A percentile compares a stretch with the other conserved stretches of the same genome.
Conservation (phyloP, 2,888 invertebrate species). For the Peribatodes rhomboidaria region DNA sequence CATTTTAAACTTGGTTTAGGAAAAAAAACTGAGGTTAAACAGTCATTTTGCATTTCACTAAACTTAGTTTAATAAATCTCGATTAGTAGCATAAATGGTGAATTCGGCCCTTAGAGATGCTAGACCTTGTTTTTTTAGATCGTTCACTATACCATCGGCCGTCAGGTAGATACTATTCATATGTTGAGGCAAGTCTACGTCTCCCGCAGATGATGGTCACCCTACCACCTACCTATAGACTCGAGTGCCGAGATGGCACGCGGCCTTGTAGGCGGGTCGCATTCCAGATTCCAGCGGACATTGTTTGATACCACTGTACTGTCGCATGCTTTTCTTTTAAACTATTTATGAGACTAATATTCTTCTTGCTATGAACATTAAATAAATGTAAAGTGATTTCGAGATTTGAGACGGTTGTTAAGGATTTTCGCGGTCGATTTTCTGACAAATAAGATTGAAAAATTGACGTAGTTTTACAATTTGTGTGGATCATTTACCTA, state of each 20-base stretch:
- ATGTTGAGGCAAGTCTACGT: neutral
- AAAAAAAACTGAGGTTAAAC: no score
- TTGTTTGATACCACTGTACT: slow-evolving; percentile 66
- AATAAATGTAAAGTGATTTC: neutral
- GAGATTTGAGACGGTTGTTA: neutral
- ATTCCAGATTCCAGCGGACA: slow-evolving; percentile 82
- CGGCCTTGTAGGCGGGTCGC: slow-evolving; percentile 83
- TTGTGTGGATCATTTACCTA: no score
- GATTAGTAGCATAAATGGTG: no score
- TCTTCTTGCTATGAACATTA: neutral
- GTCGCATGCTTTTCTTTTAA: slow-evolving; percentile 52
- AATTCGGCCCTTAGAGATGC: no score
- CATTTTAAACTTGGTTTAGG: no score
- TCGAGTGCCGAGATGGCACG: slow-evolving; percentile 59
- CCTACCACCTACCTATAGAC: slow-evolving; percentile 45
- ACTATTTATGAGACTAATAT: slow-evolving; percentile 23
- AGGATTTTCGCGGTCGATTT: neutral
- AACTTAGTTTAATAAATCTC: no score
- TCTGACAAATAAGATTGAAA: neutral
- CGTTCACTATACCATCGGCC: no score
- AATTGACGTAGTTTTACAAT: no score
- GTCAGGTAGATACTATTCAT: neutral
- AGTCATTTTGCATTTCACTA: no score
- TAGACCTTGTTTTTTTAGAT: no score
- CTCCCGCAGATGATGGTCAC: slow-evolving; percentile 10